Conservation (phyloP, 2,113 vertebrate species). For the Neogale vison region DNA sequence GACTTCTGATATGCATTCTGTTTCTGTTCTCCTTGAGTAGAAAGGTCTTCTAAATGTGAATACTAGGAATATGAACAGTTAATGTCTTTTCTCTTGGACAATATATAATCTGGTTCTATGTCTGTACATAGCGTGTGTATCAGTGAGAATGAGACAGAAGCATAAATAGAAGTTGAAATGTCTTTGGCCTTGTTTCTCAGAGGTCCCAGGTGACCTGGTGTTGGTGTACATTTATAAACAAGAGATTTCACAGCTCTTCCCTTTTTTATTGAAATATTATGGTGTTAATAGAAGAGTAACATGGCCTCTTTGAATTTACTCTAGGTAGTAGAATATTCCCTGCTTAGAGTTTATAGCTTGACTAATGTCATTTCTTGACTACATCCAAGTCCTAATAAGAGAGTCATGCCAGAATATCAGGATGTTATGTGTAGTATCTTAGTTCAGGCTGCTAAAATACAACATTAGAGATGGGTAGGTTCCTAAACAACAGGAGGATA, state of each 20-base stretch:
- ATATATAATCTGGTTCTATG: neutral
- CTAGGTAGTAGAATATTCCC: neutral
- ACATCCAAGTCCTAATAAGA: neutral
- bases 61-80: neutral
- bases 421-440: neutral
- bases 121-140: neutral
- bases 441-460: neutral
- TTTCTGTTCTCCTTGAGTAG: neutral
- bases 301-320: neutral
- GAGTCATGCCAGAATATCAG: neutral
- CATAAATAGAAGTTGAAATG: conserved; percentile 1
- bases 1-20: neutral
- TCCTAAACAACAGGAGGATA: neutral
- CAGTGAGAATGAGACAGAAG: neutral
- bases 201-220: neutral
- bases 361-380: neutral
- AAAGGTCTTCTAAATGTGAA: neutral
- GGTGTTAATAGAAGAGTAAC: neutral
- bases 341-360: neutral
- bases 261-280: neutral
- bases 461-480: neutral
- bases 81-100: neutral
- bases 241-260: neutral
- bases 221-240: neutral
- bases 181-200: neutral